Base-by-base conservation (phyloP, 2,113 vertebrate species). In the Trogon surrucura region DNA sequence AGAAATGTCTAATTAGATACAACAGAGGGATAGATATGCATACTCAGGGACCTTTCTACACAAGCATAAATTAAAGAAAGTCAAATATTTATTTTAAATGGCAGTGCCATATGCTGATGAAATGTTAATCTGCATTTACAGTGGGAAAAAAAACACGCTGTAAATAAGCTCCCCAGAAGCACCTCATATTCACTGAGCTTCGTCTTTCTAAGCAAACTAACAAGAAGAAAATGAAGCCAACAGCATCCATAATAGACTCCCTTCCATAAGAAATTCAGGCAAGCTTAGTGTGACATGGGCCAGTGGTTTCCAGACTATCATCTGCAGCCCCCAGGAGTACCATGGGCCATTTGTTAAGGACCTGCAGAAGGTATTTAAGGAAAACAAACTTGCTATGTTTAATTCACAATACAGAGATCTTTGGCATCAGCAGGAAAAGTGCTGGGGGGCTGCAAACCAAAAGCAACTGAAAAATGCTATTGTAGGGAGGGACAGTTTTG, bases 81-180 rank as follows among this genome's bases (percentile, higher is more conserved):
- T 3, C 89, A 97, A 96, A 88, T 96, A 96, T 96, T 96, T 96
- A 93, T 95, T 89, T 95, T 82, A 92, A 91, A 93, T 57, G 57
- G 23, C 64, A 66, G 53, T 60, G 71, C 95, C 93, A 88, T 96
- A 93, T 93, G 96, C 81, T 96, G 89, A 89, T 78, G 88, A 95
- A 89, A 93, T 88, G 78, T 73, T 93, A 93, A 95, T 92, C 74
- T 72, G 79, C 83, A 38, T 51, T 51, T 70, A 62, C 30, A 74
- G 74, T 36, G 36, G 48, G 26, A 27, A 64, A 74, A 34, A 72
- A 89, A 71, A 0, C 38, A 44, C 71, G 69, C 70, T 44, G 93
- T 74, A 95, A 95, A 92, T 88, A 91, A 77, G 87, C 91, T 92
- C 78, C 48, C 86, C 92, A 80, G 69, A 87, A 95, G 71, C 21